Evolutionary conservation across 2,113 vertebrate genomes (phyloP).

Genomic region (Casuarius casuarius): DNA sequence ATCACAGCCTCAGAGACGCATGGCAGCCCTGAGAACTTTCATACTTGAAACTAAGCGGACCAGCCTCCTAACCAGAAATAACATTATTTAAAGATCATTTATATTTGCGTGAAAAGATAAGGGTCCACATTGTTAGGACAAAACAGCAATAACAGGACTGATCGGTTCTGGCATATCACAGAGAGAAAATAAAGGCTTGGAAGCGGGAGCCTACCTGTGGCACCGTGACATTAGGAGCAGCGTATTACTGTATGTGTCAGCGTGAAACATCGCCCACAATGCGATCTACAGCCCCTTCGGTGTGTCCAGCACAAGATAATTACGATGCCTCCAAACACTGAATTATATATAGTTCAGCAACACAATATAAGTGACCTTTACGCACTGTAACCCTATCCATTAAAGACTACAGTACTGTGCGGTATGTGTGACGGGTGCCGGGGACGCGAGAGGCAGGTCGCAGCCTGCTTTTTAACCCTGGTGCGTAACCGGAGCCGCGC

Average conservation of each 20-base stretch:
- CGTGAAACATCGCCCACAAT: background rate
- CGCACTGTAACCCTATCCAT: background rate
- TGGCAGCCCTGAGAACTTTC: background rate
- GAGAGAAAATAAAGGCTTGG: background rate
- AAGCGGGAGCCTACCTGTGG: background rate
- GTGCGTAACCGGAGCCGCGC: background rate
- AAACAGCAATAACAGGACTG: background rate
- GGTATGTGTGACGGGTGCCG: background rate
- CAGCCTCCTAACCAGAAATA: background rate
- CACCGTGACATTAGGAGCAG: background rate
- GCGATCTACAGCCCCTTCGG: background rate
- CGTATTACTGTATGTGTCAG: background rate
- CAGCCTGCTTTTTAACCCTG: background rate
- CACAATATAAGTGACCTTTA: constrained; percentile 41
- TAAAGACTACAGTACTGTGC: fast-evolving
- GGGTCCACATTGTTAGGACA: background rate
- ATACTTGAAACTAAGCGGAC: fast-evolving
- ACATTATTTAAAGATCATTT: background rate
- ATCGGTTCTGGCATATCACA: background rate
- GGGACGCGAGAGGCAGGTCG: background rate
- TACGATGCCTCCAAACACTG: background rate
- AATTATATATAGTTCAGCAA: constrained; percentile 53
- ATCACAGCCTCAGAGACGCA: background rate
- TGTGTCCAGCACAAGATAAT: background rate
- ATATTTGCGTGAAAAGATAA: background rate